Conservation (phyloP, 2,888 invertebrate genomes). For the Muschampia plurimacula region DNA sequence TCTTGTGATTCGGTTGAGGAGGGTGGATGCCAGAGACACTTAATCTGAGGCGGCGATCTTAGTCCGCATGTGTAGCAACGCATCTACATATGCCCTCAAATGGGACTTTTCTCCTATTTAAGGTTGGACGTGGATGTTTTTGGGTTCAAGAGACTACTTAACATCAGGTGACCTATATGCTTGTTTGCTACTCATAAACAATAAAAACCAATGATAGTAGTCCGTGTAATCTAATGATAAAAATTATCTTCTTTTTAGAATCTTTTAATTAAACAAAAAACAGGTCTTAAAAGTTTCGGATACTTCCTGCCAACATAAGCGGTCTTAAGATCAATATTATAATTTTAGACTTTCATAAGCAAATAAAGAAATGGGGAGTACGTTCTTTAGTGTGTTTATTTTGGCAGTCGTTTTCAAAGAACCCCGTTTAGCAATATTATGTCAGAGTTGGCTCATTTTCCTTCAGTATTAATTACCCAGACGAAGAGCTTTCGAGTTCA, state of each 20-base stretch:
- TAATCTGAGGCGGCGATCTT: too few relatives aligned
- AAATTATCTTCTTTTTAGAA: background rate
- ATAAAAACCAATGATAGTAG: too few relatives aligned
- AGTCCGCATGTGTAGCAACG: too few relatives aligned
- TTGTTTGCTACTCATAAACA: too few relatives aligned
- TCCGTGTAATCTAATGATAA: background rate
- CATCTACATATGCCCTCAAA: too few relatives aligned
- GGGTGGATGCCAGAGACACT: too few relatives aligned
- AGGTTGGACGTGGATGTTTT: too few relatives aligned
- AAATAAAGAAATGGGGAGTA: constrained; percentile 6
- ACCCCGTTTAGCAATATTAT: constrained; percentile 38
- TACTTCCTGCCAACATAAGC: constrained; percentile 8
- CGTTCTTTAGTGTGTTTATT: constrained; percentile 9
- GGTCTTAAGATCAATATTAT: constrained; percentile 2
- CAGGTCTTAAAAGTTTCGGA: background rate
- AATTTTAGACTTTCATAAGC: constrained; percentile 10
- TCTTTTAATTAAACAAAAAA: background rate
- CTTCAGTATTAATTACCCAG: constrained; percentile 41
- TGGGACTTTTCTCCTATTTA: too few relatives aligned
- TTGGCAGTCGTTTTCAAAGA: constrained; percentile 39
- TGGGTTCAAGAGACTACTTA: too few relatives aligned
- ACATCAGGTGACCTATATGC: too few relatives aligned
- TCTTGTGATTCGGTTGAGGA: too few relatives aligned
- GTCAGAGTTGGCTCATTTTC: constrained; percentile 41
- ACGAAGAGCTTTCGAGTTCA: constrained; percentile 27